Evolutionary conservation across 1,140 invertebrate genomes (phyloP), one percentile per base, ranked within the genome.

Genomic region (Camponotus vicinus): DNA sequence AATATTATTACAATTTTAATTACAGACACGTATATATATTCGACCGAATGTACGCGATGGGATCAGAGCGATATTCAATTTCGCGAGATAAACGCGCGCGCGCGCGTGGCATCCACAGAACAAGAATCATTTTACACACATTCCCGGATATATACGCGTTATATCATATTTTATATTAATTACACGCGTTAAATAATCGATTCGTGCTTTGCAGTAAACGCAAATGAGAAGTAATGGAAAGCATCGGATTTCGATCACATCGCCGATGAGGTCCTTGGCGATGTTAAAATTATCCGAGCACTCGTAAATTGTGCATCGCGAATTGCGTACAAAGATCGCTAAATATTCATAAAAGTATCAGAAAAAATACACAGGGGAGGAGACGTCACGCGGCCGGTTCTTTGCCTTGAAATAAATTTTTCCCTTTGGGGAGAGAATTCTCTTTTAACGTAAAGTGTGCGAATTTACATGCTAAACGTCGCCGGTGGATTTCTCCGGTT

Each of bases 391-490:
- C 11, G n/a, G 15, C 15, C 40, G 66, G n/a, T 52, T 9, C 49
- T 37, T 27, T 18, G 49, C 49, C 32, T 27, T 45, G n/a, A 21
- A 21, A 80, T 70, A 75, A 66, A 32, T 32, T 66, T 80, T 42
- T 71, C 2, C 32, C 40, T 42, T 59, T 61, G 55, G 4, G 69
- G n/a, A 78, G n/a, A 78, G 37, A 69, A 63, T 52, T 70, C 69
- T 42, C 6, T n/a, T 57, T 69, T 18, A 59, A 67, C 27, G 37
- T 34, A 70, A 37, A 88, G 83, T 67, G 73, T 11, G 8, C 70
- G 34, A 11, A 89, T 89, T 89, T 89, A 49, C 87, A 89, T 86
- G 70, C 71, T 59, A 89, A 88, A 89, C 75, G 87, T 76, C 32
- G 27, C n/a, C 69, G 61, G 49, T 15, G 49, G 34, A 32, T 86